Conservation (phyloP, 1,140 invertebrate species). For the Ptiloglossa arizonensis region DNA sequence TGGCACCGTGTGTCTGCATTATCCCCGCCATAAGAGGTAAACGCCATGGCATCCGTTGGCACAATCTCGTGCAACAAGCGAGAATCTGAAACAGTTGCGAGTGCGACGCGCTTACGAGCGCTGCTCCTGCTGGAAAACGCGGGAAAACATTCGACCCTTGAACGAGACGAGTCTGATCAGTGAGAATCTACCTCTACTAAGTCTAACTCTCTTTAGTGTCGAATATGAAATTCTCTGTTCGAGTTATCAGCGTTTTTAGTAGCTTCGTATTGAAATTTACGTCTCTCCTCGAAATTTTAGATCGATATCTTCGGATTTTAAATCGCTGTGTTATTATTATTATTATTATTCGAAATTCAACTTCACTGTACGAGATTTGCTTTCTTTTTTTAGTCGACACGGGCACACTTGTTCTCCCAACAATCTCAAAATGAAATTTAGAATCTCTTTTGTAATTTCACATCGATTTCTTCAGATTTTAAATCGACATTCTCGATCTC, state of each 20-base stretch:
- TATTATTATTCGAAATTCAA: no score
- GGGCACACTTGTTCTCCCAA: no score
- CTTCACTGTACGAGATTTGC: no score
- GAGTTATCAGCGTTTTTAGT: background rate
- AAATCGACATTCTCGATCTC: no score
- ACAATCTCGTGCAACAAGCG: conserved; percentile 66
- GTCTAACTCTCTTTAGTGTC: background rate
- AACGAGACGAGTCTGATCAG: background rate
- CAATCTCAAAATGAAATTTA: no score
- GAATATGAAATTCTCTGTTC: background rate
- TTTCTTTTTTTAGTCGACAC: no score
- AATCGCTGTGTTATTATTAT: no score
- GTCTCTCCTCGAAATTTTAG: no score
- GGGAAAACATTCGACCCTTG: conserved; percentile 4
- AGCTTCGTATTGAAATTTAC: no score
- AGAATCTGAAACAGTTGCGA: conserved; percentile 71
- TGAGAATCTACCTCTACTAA: conserved; percentile 15
- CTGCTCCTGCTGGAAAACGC: conserved; percentile 42
- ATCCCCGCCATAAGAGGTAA: conserved; percentile 71
- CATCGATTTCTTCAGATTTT: no score
- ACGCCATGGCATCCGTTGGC: conserved; percentile 70
- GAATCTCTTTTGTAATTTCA: no score
- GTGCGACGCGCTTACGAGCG: conserved; percentile 65
- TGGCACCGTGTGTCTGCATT: conserved; percentile 43
- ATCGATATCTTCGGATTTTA: no score